Evolutionary conservation across 2,888 invertebrate genomes (phyloP), one percentile per base, ranked within the genome.

Genomic region (Parnassius smintheus): DNA sequence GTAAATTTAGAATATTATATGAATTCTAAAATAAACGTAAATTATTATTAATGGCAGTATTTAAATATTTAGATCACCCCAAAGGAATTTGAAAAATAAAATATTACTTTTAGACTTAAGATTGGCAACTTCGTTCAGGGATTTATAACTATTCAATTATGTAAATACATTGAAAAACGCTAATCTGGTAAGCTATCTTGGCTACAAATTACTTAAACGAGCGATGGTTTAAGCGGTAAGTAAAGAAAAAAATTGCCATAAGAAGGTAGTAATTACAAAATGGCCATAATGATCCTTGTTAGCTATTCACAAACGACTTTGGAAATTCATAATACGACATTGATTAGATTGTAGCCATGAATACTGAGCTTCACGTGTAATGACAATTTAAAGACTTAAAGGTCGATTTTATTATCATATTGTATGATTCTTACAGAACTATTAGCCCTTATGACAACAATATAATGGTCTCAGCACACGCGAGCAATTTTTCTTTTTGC

Each of bases 341-440:
- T 91, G 88, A 91, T 91, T 87, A 89, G 85, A 69, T 80, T 72
- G 74, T 74, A 79, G 83, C 77, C 80, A 86, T 80, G 85, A 81
- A 78, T 83, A 80, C 70, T 70, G 72, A 73, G 75, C 74, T 79
- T 76, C 77, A 80, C 78, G 73, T 75, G 78, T 91, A 91, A 91
- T 88, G 91, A 88, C 88, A 88, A 89, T 91, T 91, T 91, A 91
- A 91, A 91, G 90, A 91, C 91, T 82, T 85, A 86, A 87, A 91
- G 89, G 86, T 88, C 85, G 86, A 85, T 88, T 91, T 91, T 89
- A 89, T 91, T 91, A 91, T 88, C 88, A 84, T 91, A 86, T 87
- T 85, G 86, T 91, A 90, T 87, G 90, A 88, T 89, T 91, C 91
- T 90, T 84, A 80, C 78, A 77, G 86, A 85, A 80, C 91, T 90